Evolutionary conservation across 2,113 vertebrate genomes (phyloP).

Genomic region (Peromyscus californicus): DNA sequence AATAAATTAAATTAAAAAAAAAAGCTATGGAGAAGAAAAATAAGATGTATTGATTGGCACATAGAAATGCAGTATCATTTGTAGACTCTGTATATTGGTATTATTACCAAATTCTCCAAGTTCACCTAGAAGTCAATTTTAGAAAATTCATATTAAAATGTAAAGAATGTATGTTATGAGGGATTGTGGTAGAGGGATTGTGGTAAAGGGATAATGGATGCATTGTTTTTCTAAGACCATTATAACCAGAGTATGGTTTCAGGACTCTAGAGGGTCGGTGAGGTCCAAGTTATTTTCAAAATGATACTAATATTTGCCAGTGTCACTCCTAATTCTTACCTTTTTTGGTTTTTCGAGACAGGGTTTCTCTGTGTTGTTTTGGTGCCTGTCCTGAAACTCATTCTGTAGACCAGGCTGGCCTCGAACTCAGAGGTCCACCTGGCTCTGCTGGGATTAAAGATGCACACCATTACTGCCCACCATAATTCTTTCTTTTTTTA

Average conservation of each 20-base stretch:
- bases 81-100: slow-evolving; percentile 38
- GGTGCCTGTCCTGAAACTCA: too few relatives aligned
- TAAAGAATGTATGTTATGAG: not conserved
- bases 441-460: too few relatives aligned
- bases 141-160: slow-evolving; percentile 26
- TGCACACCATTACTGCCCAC: too few relatives aligned
- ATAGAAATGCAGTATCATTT: slow-evolving; percentile 10
- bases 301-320: not conserved
- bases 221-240: not conserved
- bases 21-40: not conserved
- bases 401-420: too few relatives aligned
- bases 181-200: too few relatives aligned
- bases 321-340: not conserved
- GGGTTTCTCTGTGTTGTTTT: too few relatives aligned
- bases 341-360: too few relatives aligned
- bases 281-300: not conserved
- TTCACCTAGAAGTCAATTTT: not conserved
- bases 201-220: not conserved
- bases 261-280: not conserved
- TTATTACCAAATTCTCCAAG: slow-evolving; percentile 16
- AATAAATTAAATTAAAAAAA: not conserved
- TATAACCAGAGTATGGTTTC: not conserved
- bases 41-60: not conserved
- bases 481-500: not conserved
- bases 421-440: too few relatives aligned